Base-by-base conservation (phyloP, 2,797 vertebrate species). In the Anomalospiza imberbis region DNA sequence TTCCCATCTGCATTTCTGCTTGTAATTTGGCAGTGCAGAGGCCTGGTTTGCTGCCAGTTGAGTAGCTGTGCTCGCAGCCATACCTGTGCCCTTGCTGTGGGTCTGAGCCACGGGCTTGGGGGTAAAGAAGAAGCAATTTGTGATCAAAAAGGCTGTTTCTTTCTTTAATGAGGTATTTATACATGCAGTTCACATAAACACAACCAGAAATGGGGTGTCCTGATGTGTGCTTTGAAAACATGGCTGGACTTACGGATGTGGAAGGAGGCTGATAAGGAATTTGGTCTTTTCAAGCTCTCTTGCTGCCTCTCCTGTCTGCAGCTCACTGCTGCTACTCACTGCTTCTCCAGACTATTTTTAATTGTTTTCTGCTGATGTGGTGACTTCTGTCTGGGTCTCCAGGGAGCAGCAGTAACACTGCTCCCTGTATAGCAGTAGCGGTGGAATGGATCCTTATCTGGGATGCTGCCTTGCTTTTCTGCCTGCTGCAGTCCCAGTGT, bases 1-100 rank as follows among this genome's bases (percentile, higher is more conserved):
- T 76, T 88, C 38, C 83, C 51, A 66, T 81, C 72, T 66, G 65
- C 40, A 32, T 89, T 92, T 83, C 80, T 91, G 85, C 72, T 92
- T 89, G 75, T 80, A 61, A 44, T 88, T 47, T 74, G 71, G 31
- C 53, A 66, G 58, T 0, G 0, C 38, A 44, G 77, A 14, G 53
- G 32, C 29, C 85, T 93, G 92, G 66, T 87, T 84, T 71, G 85
- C 76, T 61, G 85, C 72, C 89, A 89, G 89, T 26, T 60, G 65
- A 85, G 92, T 83, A 17, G 75, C 73, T 72, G 44, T 34, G 36
- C 67, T 90, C 4, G 0, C 42, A 71, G 71, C 57, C 2, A 0
- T 60, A 80, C 67, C 67, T 38, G 31, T 0, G 1, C 65, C 5
- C 1, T 84, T 0, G 0, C 60, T 40, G 21, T 62, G 63, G 51